These are phyloP conservation scores for Macrotis lagotis DNA, from an alignment of 2,113 vertebrate genomes.

Conservation along the genomic window DNA sequence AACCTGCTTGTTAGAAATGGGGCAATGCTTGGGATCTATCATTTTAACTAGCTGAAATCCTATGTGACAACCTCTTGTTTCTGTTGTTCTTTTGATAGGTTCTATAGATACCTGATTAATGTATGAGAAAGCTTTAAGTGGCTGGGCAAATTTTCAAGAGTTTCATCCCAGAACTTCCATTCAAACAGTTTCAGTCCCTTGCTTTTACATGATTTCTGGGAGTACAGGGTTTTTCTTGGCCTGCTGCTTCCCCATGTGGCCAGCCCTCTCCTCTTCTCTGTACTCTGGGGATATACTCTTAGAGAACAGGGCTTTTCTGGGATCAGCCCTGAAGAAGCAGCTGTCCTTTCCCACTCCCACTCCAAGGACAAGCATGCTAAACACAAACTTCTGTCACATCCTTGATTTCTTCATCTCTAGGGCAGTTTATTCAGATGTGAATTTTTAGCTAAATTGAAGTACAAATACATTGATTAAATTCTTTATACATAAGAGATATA, in stretches of 20 bases:
- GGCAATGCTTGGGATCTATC: neutral
- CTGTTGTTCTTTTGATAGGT: neutral
- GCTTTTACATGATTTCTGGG: slow-evolving; percentile 32
- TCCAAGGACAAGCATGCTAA: slow-evolving; percentile 12
- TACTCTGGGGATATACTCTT: slow-evolving; percentile 45
- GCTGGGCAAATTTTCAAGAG: slow-evolving; percentile 19
- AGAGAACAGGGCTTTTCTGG: slow-evolving; percentile 15
- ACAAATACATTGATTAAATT: neutral
- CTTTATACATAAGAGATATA: neutral
- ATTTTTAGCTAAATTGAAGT: neutral
- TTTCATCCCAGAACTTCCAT: slow-evolving; percentile 26
- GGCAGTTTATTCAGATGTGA: neutral
- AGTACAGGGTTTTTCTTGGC: slow-evolving; percentile 54
- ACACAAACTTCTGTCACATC: neutral
- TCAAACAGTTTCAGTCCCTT: neutral
- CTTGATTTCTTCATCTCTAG: neutral
- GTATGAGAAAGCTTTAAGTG: neutral
- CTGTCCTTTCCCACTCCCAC: neutral
- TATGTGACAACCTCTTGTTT: neutral
- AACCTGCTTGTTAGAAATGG: neutral
- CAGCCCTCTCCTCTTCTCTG: neutral
- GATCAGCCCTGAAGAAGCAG: slow-evolving; percentile 1
- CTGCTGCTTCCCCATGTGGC: slow-evolving; percentile 41
- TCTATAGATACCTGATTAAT: slow-evolving; percentile 8
- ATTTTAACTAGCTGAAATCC: neutral